phyloP scores from a whole-genome alignment of 2,888 invertebrate genomes.

The Phlogophora meticulosa region DNA sequence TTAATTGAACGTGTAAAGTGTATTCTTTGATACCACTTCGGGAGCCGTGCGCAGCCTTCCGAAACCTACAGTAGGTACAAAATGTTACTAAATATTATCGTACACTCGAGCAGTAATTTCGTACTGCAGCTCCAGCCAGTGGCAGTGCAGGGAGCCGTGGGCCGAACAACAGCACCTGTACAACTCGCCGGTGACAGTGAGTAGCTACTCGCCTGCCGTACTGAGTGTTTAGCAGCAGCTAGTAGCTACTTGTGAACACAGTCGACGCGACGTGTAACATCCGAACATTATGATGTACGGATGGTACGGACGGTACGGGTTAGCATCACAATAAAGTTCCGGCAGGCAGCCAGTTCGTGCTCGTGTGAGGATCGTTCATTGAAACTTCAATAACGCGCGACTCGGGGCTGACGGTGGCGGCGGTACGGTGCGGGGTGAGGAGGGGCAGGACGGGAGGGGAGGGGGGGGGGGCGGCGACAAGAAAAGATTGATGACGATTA shows the following conservation, averaged over 20 bases:
- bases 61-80: background rate
- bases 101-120: background rate
- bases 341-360: conserved; percentile 36
- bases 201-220: background rate
- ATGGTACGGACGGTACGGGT: too few species aligned
- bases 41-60: background rate
- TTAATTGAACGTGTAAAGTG: background rate
- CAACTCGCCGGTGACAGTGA: background rate
- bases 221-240: too few species aligned
- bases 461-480: conserved; percentile 28
- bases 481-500: conserved; percentile 68
- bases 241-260: background rate
- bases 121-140: too few species aligned
- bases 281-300: conserved; percentile 35
- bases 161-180: background rate
- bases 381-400: conserved; percentile 59
- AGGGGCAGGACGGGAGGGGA: background rate
- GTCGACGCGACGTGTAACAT: background rate
- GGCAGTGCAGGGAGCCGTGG: background rate
- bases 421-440: background rate
- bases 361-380: conserved; percentile 54
- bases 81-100: background rate
- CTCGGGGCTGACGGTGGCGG: background rate
- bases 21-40: background rate
- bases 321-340: conserved; percentile 57